Conservation (phyloP, 2,797 vertebrate species). For the Champsocephalus gunnari region DNA sequence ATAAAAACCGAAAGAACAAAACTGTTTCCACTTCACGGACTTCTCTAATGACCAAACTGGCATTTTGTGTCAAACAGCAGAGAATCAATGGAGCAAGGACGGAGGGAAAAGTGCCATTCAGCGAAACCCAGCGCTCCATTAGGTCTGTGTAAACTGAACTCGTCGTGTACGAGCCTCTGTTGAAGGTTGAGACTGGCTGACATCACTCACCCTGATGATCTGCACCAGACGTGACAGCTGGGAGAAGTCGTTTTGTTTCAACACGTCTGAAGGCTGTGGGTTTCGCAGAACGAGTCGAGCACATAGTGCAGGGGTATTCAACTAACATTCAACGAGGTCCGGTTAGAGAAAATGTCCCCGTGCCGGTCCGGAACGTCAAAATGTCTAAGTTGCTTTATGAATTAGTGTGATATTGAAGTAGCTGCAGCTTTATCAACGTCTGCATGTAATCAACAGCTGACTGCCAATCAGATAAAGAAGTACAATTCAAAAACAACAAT, state of each 20-base stretch:
- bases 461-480: too few species aligned
- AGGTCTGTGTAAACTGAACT: neutral
- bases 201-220: neutral
- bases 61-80: slow-evolving; percentile 2
- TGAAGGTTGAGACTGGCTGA: neutral
- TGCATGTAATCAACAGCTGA: too few species aligned
- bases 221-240: slow-evolving; percentile 5
- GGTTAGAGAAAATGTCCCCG: too few species aligned
- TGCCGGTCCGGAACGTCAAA: too few species aligned
- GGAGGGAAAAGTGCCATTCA: neutral
- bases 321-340: too few species aligned
- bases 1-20: neutral
- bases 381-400: too few species aligned
- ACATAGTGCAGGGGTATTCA: neutral
- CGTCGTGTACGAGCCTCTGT: neutral
- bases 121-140: neutral
- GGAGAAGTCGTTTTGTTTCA: neutral
- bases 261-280: neutral
- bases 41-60: slow-evolving; percentile 41
- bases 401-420: too few species aligned
- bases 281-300: neutral
- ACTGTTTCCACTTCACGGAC: slow-evolving; percentile 39
- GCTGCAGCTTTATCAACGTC: too few species aligned
- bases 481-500: too few species aligned
- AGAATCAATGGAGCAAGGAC: neutral